Base-by-base conservation (phyloP, 2,113 vertebrate species). In the Gavia stellata region DNA sequence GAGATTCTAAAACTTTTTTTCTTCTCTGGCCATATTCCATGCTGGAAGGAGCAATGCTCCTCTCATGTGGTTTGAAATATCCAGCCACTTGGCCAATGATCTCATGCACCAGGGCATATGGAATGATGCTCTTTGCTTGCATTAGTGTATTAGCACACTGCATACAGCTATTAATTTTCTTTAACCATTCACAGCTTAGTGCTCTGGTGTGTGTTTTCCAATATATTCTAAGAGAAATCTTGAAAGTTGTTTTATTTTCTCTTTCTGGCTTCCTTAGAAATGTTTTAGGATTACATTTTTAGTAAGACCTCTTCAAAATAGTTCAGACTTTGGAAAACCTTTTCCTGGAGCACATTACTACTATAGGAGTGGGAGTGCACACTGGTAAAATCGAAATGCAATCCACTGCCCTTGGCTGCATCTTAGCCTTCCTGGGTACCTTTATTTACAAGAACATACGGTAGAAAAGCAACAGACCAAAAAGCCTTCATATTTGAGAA, bases 1-100 rank as follows among this genome's bases (percentile, higher is more conserved):
- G 24, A 89, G 44, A 65, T 34, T 65, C 14, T 72, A 52, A 71
- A 56, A 33, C 12, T 16, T 16, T 47, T 55, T 44, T 19, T 5
- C 8, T 17, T 33, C 61, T 66, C 74, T 92, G 81, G 78, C 49
- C 23, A 20, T 26, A 56, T 28, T 90, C 84, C 81, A 21, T 61
- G 66, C 74, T 94, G 90, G 70, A 90, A 86, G 79, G 49, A 80
- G 93, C 58, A 82, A 40, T 7, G 23, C 11, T 90, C 49, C 42
- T 97, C 93, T 96, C 81, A 31, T 89, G 73, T 90, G 90, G 90
- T 85, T 68, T 80, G 93, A 80, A 96, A 85, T 68, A 94, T 45
- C 74, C 83, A 88, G 79, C 47, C 36, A 25, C 85, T 88, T 87
- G 90, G 87, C 87, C 78, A 81, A 49, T 94, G 94, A 94, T 58